Base-by-base conservation (phyloP, 2,113 vertebrate species). In the Chlamydotis undulata region DNA sequence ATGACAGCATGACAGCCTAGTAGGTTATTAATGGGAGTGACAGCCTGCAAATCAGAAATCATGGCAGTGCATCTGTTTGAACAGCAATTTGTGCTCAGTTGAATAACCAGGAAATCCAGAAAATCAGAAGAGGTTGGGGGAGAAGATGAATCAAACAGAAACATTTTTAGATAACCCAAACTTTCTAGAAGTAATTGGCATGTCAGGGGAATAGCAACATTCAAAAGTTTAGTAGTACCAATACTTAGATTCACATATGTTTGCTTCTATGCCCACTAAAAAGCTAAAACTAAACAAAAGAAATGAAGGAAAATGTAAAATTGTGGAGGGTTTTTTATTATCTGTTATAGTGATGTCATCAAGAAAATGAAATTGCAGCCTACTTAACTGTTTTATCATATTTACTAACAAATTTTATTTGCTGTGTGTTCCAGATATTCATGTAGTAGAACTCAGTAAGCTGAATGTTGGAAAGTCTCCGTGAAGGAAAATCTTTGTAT, bases 21-120 rank as follows among this genome's bases (percentile, higher is more conserved):
- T 83, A 79, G 91, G 97, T 98, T 97, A 97, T 98, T 97, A 98
- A 98, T 97, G 97, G 97, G 93, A 96, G 89, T 96, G 98, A 98
- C 98, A 98, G 96, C 97, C 97, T 95, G 97, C 97, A 98, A 98
- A 98, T 98, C 98, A 97, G 98, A 96, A 98, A 97, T 96, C 97
- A 97, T 97, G 97, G 96, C 87, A 89, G 80, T 73, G 96, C 87
- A 83, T 95, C 94, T 95, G 89, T 96, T 94, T 80, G 97, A 98
- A 97, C 93, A 94, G 97, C 96, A 97, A 97, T 97, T 96, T 98
- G 96, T 97, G 96, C 94, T 97, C 94, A 92, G 95, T 83, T 97
- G 97, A 98, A 95, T 97, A 97, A 97, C 97, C 67, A 75, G 96
- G 96, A 97, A 98, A 95, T 93, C 96, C 96, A 69, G 94, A 96